A percentile compares a stretch with the other conserved stretches of the same genome.
phyloP scores from a whole-genome alignment of 1,140 invertebrate genomes.

The Hermatobates lingyangjiaoensis region DNA sequence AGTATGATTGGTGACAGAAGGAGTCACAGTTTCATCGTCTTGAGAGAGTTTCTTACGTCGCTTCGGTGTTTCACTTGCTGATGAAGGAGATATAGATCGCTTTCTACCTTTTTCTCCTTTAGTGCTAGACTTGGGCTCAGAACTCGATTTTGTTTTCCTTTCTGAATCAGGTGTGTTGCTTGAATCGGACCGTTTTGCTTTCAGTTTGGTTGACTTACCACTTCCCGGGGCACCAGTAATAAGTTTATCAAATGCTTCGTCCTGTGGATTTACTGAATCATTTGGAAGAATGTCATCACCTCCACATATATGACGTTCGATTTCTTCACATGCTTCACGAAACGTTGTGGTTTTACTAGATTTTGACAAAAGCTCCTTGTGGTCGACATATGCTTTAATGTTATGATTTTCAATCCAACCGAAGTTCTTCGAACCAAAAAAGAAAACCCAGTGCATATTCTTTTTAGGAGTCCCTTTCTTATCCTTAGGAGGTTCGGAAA shows the following conservation, averaged over 20 bases:
- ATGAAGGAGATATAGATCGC: not conserved
- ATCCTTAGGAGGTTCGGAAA: conserved; percentile 45
- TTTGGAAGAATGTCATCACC: not conserved
- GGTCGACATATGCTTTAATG: not conserved
- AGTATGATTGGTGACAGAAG: not conserved
- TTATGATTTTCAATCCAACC: not conserved
- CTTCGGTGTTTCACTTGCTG: not conserved
- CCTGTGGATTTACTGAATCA: not conserved
- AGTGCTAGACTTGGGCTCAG: not conserved
- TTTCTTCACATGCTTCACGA: not conserved
- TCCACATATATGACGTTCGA: not conserved
- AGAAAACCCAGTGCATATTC: conserved; percentile 65
- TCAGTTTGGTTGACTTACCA: not conserved
- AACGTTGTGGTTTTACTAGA: not conserved
- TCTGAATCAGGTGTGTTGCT: not conserved
- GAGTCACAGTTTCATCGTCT: not conserved
- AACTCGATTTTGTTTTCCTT: not conserved
- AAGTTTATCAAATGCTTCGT: not conserved
- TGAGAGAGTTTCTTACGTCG: not conserved
- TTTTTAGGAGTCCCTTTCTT: conserved; percentile 40
- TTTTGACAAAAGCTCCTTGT: not conserved
- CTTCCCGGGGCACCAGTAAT: not conserved
- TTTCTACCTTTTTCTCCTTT: not conserved
- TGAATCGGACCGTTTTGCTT: not conserved
- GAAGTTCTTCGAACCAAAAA: conserved; percentile 83